Evolutionary conservation across 2,113 vertebrate species (phyloP), one percentile per base, ranked within the genome.

Genomic region (Burhinus bistriatus): DNA sequence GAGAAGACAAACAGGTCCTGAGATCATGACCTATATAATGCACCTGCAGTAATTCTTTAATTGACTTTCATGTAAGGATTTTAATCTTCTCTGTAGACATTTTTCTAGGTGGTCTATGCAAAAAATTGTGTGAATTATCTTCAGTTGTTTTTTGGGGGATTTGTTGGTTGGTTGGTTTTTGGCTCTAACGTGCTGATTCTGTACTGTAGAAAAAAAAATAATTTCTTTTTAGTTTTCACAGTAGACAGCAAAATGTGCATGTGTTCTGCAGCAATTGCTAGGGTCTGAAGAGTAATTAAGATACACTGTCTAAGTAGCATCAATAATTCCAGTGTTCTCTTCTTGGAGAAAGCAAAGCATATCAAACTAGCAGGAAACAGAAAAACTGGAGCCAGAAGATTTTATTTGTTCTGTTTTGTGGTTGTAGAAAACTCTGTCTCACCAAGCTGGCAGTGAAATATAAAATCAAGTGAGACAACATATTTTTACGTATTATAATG

Each of bases 121-220:
- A 75, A 72, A 64, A 69, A n/a, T 1, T 5, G 1, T 36, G 4
- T 75, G 12, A 54, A 40, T 32, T 62, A 20, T 36, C 8, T 66
- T 30, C 27, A 81, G 2, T 3, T 55, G 5, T 1, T 6, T 64
- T 55, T 36, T 15, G 3, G 0, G 4, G 4, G 5, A 3, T 21
- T 9, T 1, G 42, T 66, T 36, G 1, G 5, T 36, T 55, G 4
- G 1, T 15, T 29, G 8, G 32, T 59, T 89, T 77, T 71, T 21
- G 12, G 10, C 3, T 29, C 29, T 40, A 76, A 38, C 4, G 13
- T 19, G 15, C 5, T 44, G 25, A 52, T 77, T 73, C 42, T 87
- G 5, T 70, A 54, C 1, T 17, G 7, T 5, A 81, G 32, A 30
- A 83, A 64, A 61, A 32, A 22, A 66, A 13, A 5, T 42, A 13